phyloP scores from a whole-genome alignment of 2,797 vertebrate genomes.

The Spinus pinus region DNA sequence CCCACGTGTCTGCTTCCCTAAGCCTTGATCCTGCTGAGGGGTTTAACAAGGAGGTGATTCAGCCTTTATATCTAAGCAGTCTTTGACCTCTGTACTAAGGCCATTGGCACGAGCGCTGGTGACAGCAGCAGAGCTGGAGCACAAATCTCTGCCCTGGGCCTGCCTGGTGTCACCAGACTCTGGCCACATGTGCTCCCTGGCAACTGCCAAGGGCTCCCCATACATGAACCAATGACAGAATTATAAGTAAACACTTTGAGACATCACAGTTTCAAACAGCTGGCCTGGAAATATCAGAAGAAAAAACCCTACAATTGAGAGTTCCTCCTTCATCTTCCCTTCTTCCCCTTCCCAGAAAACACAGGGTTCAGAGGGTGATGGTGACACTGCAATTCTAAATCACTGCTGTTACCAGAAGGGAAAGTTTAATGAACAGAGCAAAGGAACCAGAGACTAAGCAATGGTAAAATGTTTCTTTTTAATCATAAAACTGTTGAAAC shows the following conservation, averaged over 20 bases:
- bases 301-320: neutral
- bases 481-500: neutral
- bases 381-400: neutral
- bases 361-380: neutral
- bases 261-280: neutral
- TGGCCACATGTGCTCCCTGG: neutral
- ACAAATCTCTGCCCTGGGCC: neutral
- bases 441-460: constrained; percentile 2
- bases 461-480: neutral
- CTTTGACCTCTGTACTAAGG: constrained; percentile 54
- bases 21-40: constrained; percentile 59
- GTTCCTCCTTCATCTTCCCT: neutral
- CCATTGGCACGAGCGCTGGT: neutral
- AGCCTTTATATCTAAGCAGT: constrained; percentile 49
- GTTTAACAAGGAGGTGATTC: constrained; percentile 53
- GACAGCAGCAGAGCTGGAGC: neutral
- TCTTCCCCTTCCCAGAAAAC: neutral
- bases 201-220: neutral
- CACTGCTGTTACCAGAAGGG: neutral
- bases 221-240: rapidly evolving
- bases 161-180: rapidly evolving
- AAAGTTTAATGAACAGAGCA: neutral
- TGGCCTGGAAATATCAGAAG: neutral
- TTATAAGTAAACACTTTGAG: neutral
- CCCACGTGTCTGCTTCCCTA: constrained; percentile 46